phyloP scores from a whole-genome alignment of 1,140 invertebrate species.

The Brachionus plicatilis region DNA sequence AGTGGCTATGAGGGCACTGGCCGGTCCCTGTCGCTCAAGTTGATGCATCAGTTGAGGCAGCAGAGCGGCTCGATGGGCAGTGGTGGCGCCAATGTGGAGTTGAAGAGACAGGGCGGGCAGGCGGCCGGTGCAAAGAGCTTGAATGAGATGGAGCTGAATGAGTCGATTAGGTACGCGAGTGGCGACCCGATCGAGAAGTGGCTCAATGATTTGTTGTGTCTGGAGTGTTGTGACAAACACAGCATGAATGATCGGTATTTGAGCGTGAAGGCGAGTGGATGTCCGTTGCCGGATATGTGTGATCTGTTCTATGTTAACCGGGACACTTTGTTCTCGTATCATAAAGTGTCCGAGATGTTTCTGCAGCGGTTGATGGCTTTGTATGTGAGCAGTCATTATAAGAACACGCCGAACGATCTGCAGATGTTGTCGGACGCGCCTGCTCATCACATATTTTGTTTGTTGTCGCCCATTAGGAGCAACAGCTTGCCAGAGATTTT shows the following conservation, averaged over 20 bases:
- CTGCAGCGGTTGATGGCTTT: constrained; percentile 83
- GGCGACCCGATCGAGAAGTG: constrained; percentile 84
- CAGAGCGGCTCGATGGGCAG: constrained; percentile 58
- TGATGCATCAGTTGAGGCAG: constrained; percentile 77
- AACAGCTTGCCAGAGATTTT: constrained; percentile 75
- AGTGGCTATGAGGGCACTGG: constrained; percentile 99
- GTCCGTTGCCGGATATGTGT: constrained; percentile 78
- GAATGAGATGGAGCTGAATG: constrained; percentile 63
- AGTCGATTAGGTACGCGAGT: constrained; percentile 86
- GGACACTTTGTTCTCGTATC: constrained; percentile 93
- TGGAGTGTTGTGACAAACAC: constrained; percentile 70
- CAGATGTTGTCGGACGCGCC: constrained; percentile 98
- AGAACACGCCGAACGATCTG: constrained; percentile 96
- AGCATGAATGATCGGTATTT: constrained; percentile 42
- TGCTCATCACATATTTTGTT: constrained; percentile 90
- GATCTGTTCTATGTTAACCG: constrained; percentile 73
- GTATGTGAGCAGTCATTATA: constrained; percentile 96
- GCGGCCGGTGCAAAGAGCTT: neutral
- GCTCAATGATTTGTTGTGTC: constrained; percentile 82
- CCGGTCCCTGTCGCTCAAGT: constrained; percentile 85
- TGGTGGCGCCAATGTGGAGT: constrained; percentile 36
- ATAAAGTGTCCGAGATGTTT: constrained; percentile 89
- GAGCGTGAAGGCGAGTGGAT: constrained; percentile 63
- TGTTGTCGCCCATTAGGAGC: constrained; percentile 73
- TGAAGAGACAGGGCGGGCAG: constrained; percentile 55